These are phyloP conservation scores for Lasiurus borealis DNA, from an alignment of 2,113 vertebrate genomes.

Conservation along the genomic window DNA sequence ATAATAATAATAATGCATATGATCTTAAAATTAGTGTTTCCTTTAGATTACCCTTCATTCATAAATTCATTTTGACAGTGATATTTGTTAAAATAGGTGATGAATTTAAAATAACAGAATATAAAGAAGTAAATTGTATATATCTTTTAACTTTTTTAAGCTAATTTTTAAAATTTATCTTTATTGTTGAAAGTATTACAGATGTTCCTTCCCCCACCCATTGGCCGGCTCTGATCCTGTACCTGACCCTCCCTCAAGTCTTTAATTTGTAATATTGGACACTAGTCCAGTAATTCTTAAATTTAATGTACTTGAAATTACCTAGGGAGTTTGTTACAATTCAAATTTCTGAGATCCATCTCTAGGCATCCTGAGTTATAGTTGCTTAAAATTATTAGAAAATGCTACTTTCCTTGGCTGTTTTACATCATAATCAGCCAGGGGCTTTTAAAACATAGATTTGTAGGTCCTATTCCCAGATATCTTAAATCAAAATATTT, in stretches of 20 bases:
- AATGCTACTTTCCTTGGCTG: not conserved
- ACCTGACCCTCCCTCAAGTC: too few relatives aligned
- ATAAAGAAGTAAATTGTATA: not conserved
- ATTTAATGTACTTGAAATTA: conserved; percentile 15
- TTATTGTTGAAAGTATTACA: too few relatives aligned
- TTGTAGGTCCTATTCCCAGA: not conserved
- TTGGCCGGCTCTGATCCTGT: too few relatives aligned
- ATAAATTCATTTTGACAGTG: conserved; percentile 24
- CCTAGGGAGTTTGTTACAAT: not conserved
- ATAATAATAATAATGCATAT: conserved; percentile 18
- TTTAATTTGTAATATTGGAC: not conserved
- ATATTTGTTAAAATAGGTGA: conserved; percentile 26
- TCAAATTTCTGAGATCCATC: not conserved
- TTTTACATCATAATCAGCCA: not conserved
- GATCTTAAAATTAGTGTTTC: not conserved
- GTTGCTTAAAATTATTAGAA: not conserved
- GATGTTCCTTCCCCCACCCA: too few relatives aligned
- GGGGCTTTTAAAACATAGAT: not conserved
- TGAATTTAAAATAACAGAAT: conserved; percentile 25
- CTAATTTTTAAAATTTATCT: too few relatives aligned
- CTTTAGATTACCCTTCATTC: not conserved
- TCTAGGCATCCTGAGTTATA: not conserved
- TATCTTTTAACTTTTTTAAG: not conserved
- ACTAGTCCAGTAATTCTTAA: conserved; percentile 7
- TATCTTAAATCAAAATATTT: conserved; percentile 31